Evolutionary conservation across 2,797 vertebrate species (phyloP).

Genomic region (Pipistrellus pygmaeus): DNA sequence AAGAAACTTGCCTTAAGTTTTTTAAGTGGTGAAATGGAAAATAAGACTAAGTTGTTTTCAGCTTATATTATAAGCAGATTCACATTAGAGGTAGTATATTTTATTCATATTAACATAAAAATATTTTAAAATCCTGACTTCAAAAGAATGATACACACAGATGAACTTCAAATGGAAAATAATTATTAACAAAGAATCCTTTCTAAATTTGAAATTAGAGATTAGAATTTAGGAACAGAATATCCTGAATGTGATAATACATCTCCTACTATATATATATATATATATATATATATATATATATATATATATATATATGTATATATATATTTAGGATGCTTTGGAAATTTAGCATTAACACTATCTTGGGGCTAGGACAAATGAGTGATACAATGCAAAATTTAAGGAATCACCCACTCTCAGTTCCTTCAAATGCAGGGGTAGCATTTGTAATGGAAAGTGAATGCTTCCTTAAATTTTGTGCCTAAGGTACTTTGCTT

Average conservation of each 20-base stretch:
- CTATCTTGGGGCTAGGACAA: background rate
- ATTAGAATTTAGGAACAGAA: background rate
- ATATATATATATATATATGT: no score
- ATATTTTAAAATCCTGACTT: background rate
- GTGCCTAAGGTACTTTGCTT: background rate
- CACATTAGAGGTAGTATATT: background rate
- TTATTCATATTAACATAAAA: background rate
- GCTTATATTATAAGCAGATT: background rate
- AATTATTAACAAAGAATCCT: constrained; percentile 8
- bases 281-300: no score
- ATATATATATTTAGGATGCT: background rate
- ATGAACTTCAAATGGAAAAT: background rate
- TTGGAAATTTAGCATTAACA: background rate
- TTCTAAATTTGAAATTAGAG: background rate
- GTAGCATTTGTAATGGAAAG: background rate
- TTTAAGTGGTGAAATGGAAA: background rate
- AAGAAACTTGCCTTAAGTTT: background rate
- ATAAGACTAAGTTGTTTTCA: background rate
- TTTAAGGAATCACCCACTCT: background rate
- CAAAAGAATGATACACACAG: background rate
- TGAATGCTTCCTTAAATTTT: background rate
- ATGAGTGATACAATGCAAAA: background rate
- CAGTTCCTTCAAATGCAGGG: background rate
- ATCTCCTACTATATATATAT: background rate
- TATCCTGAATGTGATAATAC: background rate